These are phyloP conservation scores for Chrysolina americana DNA, from an alignment of 2,888 invertebrate genomes.

Conservation along the genomic window DNA sequence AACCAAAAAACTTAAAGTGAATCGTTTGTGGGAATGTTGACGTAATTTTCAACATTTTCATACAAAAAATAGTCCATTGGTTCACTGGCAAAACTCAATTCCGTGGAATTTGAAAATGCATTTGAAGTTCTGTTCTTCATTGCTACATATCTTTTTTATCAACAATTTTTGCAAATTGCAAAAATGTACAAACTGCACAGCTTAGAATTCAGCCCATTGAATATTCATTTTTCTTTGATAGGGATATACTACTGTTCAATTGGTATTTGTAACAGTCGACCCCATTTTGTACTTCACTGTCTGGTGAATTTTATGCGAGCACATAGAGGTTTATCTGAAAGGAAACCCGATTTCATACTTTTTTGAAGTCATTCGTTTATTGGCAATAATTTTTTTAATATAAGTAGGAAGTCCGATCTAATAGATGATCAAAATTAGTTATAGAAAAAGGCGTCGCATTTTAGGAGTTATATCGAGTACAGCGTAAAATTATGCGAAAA, in stretches of 20 bases:
- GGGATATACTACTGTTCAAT: neutral
- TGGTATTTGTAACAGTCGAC: neutral
- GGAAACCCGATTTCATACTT: neutral
- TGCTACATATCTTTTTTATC: too few species aligned
- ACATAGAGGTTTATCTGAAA: neutral
- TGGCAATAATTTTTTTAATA: neutral
- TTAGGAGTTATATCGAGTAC: constrained; percentile 42
- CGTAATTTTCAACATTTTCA: too few species aligned
- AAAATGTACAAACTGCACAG: too few species aligned
- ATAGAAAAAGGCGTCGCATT: constrained; percentile 41
- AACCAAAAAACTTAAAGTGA: too few species aligned
- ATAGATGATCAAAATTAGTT: constrained; percentile 3
- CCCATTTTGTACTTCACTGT: neutral
- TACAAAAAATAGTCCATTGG: too few species aligned
- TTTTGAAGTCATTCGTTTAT: neutral
- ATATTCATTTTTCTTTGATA: neutral
- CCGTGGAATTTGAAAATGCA: too few species aligned
- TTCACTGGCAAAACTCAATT: too few species aligned
- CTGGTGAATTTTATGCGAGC: neutral
- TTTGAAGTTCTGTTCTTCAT: too few species aligned
- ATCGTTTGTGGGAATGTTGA: too few species aligned
- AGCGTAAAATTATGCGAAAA: constrained; percentile 37
- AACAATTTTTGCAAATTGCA: too few species aligned
- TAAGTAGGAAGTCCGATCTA: too few species aligned
- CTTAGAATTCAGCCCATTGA: too few species aligned